phyloP scores from a whole-genome alignment of 2,113 vertebrate species.

The Macrotis lagotis region DNA sequence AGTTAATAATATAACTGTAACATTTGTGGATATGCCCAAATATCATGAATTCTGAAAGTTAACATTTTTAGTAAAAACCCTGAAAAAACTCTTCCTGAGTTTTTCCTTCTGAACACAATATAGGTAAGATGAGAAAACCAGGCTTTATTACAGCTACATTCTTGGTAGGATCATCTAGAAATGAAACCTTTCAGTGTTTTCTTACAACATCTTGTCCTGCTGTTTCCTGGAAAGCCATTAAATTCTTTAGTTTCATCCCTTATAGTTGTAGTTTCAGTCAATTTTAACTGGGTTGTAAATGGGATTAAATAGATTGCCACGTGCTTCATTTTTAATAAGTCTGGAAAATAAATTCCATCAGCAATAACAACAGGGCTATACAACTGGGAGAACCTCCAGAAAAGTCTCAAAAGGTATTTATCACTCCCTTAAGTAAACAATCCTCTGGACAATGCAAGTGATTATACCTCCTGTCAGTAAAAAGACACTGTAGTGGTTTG shows the following conservation, averaged over 20 bases:
- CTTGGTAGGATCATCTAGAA: conserved; percentile 21
- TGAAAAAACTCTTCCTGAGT: background rate
- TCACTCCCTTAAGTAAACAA: conserved; percentile 72
- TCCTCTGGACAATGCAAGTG: conserved; percentile 65
- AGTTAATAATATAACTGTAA: background rate
- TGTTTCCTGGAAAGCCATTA: conserved; percentile 75
- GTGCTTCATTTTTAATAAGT: conserved; percentile 79
- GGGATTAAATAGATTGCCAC: conserved; percentile 63
- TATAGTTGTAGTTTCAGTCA: conserved; percentile 80
- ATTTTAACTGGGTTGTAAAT: conserved; percentile 82
- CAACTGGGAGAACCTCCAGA: conserved; percentile 72
- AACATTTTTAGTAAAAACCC: background rate
- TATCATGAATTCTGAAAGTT: background rate
- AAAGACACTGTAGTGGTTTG: conserved; percentile 58
- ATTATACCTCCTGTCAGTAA: conserved; percentile 73
- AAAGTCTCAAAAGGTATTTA: conserved; percentile 71
- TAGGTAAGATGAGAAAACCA: background rate
- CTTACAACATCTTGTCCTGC: conserved; percentile 68
- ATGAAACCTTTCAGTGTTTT: conserved; percentile 74
- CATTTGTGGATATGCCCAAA: background rate
- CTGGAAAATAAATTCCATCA: conserved; percentile 81
- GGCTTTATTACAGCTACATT: background rate
- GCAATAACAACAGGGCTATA: conserved; percentile 79
- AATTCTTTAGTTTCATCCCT: conserved; percentile 67
- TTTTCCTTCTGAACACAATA: background rate